Percentiles rank a stretch among this genome's conserved stretches.
Evolutionary conservation across 2,797 vertebrate genomes (phyloP).

Genomic region (Acanthopagrus latus): DNA sequence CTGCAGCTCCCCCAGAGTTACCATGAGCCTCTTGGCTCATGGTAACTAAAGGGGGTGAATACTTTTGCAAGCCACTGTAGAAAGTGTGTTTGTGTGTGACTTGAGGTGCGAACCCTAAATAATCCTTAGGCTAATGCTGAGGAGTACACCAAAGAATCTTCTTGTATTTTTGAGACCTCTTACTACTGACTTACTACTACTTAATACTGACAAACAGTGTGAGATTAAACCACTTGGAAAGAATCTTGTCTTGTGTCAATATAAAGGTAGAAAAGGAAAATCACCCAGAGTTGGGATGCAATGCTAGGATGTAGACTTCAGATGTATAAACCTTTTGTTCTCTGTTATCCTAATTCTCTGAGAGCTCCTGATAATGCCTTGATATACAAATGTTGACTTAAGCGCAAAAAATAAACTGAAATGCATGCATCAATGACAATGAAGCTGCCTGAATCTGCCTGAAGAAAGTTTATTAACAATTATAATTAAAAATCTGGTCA

Average conservation of each 20-base stretch:
- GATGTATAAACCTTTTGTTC: neutral
- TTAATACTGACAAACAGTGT: neutral
- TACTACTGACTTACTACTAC: too few relatives aligned
- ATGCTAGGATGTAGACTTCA: neutral
- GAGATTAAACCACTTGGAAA: neutral
- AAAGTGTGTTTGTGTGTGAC: neutral
- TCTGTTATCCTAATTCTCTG: neutral
- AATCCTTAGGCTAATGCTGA: neutral
- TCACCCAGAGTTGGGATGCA: neutral
- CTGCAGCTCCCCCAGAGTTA: too few relatives aligned
- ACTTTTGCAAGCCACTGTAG: neutral
- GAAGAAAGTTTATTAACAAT: constrained; percentile 13
- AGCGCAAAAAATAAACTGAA: neutral
- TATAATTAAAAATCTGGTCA: neutral
- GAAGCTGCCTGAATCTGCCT: neutral
- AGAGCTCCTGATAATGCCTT: neutral
- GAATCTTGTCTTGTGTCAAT: neutral
- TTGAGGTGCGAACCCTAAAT: neutral
- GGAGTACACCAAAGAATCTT: neutral
- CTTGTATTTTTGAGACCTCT: neutral
- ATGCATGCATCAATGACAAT: neutral
- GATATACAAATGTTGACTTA: neutral
- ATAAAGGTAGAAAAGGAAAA: neutral
- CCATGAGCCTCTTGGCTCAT: too few relatives aligned
- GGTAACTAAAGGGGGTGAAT: too few relatives aligned